A percentile compares a stretch with the other conserved stretches of the same genome.
Conservation (phyloP, 2,113 vertebrate genomes). For the Crotalus helleri region DNA sequence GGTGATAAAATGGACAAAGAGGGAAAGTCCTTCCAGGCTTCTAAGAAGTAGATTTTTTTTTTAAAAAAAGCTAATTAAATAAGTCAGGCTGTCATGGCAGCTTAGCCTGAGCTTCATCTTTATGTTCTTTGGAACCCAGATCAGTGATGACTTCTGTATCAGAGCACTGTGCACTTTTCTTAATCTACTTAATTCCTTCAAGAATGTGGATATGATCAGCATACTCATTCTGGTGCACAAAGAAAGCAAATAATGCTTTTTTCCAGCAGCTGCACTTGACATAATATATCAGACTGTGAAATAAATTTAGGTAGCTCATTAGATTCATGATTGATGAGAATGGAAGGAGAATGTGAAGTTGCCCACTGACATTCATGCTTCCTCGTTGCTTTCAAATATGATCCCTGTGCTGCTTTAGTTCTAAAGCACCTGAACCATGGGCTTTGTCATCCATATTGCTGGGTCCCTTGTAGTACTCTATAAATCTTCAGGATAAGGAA, state of each 20-base stretch:
- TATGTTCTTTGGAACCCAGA: not conserved
- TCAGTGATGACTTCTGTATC: rapidly evolving
- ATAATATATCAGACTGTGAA: conserved; percentile 54
- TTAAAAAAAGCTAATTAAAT: not conserved
- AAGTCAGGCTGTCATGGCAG: not conserved
- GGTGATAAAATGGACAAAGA: not conserved
- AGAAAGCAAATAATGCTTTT: not conserved
- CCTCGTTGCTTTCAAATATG: conserved; percentile 66
- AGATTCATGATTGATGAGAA: conserved; percentile 73
- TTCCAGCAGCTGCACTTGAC: conserved; percentile 32
- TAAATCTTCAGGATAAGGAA: not conserved
- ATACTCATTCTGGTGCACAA: not conserved
- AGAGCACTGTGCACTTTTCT: not conserved
- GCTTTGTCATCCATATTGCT: conserved; percentile 52
- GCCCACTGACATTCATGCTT: conserved; percentile 75
- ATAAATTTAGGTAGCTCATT: conserved; percentile 76
- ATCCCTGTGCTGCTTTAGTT: conserved; percentile 52
- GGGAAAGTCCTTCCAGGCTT: not conserved
- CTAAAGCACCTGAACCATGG: conserved; percentile 66
- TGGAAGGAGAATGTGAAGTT: conserved; percentile 68
- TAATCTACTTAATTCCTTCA: not conserved
- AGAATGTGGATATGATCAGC: not conserved
- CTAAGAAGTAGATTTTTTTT: not conserved
- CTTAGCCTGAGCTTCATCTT: not conserved
- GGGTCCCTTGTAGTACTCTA: conserved; percentile 26